Base-by-base conservation (phyloP, 2,888 invertebrate genomes). In the Cacoxenus indagator region DNA sequence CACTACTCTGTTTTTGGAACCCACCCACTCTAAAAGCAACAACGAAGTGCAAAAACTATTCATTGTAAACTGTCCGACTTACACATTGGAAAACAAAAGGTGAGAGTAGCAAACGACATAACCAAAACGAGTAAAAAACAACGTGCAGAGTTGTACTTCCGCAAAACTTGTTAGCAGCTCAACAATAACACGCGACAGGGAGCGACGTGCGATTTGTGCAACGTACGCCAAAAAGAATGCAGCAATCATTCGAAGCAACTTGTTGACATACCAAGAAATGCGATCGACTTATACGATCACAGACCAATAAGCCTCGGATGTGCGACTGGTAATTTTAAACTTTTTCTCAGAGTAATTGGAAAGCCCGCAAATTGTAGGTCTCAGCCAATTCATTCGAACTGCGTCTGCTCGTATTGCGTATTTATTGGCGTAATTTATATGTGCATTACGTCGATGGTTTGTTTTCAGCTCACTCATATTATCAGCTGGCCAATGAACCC, bases 391-490 rank as follows among this genome's bases (percentile, higher is more conserved):
- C 78, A 70, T 54, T 73, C 69, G 57, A 46, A 31, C 29, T 29
- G 62, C 11, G 37, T n/a, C n/a, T 59, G n/a, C 70, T 82, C 76
- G 70, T 69, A 65, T 81, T 81, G 76, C 81, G 81, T 78, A 78
- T 83, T 83, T 81, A 82, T 79, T 73, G 79, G 67, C 61, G 67
- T 62, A 54, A 82, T 82, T 78, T 73, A 78, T 77, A 70, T 68
- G 70, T 26, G 22, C 62, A 8, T 37, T 37, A 37, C 37, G 14
- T 11, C 37, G 37, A 37, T 4, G 14, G 37, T 37, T 4, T 1
- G 8, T 37, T 37, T 37, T 37, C n/a, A n/a, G n/a, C n/a, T n/a
- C n/a, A n/a, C n/a, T n/a, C n/a, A n/a, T 37, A 11, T 37, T 37
- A 1, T 37, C 14, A 31, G 9, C 14, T 37, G 8, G 1, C 14